phyloP scores from a whole-genome alignment of 2,888 invertebrate species.

The Venusia cambrica region DNA sequence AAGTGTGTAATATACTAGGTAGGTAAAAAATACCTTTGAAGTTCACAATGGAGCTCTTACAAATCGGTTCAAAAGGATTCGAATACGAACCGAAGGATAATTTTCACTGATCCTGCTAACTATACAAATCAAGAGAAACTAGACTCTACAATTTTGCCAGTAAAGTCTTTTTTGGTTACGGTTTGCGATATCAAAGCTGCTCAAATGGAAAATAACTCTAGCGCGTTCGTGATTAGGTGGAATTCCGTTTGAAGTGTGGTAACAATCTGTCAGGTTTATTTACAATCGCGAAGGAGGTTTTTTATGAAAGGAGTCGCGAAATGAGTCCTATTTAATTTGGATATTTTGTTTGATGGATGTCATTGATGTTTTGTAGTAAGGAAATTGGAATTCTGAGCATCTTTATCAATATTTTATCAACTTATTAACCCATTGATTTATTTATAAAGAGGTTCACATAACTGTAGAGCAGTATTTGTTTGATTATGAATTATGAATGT shows the following conservation, averaged over 20 bases:
- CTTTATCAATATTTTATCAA: constrained; percentile 25
- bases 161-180: background rate
- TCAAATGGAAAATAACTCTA: constrained; percentile 3
- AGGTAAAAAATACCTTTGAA: constrained; percentile 58
- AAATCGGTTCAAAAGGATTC: constrained; percentile 67
- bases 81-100: constrained; percentile 41
- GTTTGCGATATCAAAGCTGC: background rate
- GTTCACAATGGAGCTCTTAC: constrained; percentile 60
- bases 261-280: constrained; percentile 52
- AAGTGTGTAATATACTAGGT: constrained; percentile 65
- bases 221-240: constrained; percentile 17
- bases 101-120: constrained; percentile 64
- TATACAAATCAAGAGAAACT: constrained; percentile 17
- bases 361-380: constrained; percentile 39
- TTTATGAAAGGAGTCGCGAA: constrained; percentile 59
- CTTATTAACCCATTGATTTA: too few relatives aligned
- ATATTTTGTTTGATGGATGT: constrained; percentile 35
- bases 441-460: too few relatives aligned
- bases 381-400: constrained; percentile 34
- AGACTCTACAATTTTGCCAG: background rate
- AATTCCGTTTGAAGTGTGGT: constrained; percentile 18
- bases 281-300: constrained; percentile 55
- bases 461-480: too few relatives aligned
- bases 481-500: too few relatives aligned
- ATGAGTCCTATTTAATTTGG: constrained; percentile 66